Evolutionary conservation across 2,797 vertebrate species (phyloP).

Genomic region (Craterocephalus amniculus): DNA sequence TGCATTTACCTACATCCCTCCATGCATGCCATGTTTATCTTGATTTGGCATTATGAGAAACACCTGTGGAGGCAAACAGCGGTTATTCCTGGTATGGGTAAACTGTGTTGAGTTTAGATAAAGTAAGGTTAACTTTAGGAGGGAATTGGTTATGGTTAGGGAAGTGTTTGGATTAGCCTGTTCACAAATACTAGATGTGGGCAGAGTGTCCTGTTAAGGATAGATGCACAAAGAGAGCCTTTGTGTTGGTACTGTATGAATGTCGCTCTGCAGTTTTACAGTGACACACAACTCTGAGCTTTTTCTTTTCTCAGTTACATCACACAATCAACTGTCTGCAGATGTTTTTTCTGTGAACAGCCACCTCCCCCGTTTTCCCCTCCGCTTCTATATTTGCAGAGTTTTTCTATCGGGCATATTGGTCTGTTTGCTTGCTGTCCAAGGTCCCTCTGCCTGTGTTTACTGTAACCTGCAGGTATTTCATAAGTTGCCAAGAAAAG

Average conservation of each 20-base stretch:
- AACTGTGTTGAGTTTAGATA: neutral
- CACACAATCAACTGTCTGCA: constrained; percentile 47
- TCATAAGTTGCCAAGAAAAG: constrained; percentile 57
- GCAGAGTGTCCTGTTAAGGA: neutral
- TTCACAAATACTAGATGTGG: neutral
- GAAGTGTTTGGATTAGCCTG: too few relatives aligned
- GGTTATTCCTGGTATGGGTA: neutral
- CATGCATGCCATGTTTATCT: neutral
- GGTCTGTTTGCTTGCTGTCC: constrained; percentile 40
- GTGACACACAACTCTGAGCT: constrained; percentile 6
- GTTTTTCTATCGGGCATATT: constrained; percentile 5
- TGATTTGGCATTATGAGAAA: neutral
- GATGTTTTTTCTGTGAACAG: constrained; percentile 48
- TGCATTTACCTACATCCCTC: too few relatives aligned
- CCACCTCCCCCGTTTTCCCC: constrained; percentile 9
- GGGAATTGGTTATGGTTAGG: too few relatives aligned
- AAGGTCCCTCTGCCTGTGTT: constrained; percentile 40
- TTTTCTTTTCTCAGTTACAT: constrained; percentile 38
- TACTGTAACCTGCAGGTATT: constrained; percentile 36
- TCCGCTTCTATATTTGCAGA: constrained; percentile 32
- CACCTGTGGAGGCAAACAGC: neutral
- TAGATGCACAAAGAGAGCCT: neutral
- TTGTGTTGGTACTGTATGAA: constrained; percentile 1
- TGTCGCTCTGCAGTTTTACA: constrained; percentile 28
- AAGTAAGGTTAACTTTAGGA: neutral